Conservation (phyloP, 92 coral and sea anemone genomes). For the Zoanthus sociatus region DNA sequence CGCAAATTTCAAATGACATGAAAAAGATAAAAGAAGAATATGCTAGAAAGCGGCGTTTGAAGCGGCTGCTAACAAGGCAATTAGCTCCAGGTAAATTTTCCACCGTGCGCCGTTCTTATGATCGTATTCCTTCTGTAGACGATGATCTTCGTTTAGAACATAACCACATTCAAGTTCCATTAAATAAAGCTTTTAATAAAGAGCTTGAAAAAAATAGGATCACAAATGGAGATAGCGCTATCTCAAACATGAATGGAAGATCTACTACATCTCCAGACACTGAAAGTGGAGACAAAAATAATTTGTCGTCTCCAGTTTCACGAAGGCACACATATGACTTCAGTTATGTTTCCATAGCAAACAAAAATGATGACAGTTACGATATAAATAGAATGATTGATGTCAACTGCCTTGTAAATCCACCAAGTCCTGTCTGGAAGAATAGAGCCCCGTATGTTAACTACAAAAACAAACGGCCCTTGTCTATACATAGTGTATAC, state of each 20-base stretch:
- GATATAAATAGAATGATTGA: neutral
- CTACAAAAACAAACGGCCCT: neutral
- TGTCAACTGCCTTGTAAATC: neutral
- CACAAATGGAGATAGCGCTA: conserved; percentile 32
- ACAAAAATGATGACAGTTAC: neutral
- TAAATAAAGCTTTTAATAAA: neutral
- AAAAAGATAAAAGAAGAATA: conserved; percentile 50
- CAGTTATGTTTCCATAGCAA: conserved; percentile 12
- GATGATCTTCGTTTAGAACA: conserved; percentile 54
- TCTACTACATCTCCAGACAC: neutral
- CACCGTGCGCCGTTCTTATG: conserved; percentile 78
- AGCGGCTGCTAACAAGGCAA: conserved; percentile 61
- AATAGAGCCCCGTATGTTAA: neutral
- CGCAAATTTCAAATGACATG: conserved; percentile 26
- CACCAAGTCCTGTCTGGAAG: conserved; percentile 40
- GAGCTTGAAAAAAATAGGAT: neutral
- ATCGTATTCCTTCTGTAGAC: conserved; percentile 57
- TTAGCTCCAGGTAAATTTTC: conserved; percentile 79
- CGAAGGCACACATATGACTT: conserved; percentile 45
- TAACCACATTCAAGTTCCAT: neutral
- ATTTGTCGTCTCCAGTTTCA: neutral
- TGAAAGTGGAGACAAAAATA: neutral
- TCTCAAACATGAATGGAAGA: conserved; percentile 17
- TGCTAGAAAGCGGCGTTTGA: conserved; percentile 49
- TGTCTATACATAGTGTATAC: conserved; percentile 4